phyloP scores from a whole-genome alignment of 2,113 vertebrate genomes.

The Carettochelys insculpta region DNA sequence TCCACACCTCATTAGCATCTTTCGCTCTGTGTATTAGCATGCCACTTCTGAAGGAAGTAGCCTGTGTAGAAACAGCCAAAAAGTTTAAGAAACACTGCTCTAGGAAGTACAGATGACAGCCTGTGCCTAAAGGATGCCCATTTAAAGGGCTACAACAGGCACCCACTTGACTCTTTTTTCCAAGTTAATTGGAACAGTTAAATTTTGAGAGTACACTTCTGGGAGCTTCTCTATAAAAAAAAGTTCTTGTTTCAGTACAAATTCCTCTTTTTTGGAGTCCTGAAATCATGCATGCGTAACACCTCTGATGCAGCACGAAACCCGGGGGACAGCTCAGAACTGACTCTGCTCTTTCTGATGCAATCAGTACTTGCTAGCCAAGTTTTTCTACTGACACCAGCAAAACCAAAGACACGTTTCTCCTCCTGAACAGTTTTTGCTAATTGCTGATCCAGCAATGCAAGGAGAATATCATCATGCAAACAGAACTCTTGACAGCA shows the following conservation, averaged over 20 bases:
- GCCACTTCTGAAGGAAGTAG: too few species aligned
- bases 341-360: neutral
- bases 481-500: neutral
- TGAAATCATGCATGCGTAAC: neutral
- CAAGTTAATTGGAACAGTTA: neutral
- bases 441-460: neutral
- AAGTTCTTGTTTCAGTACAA: neutral
- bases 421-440: neutral
- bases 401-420: neutral
- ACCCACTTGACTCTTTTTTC: neutral
- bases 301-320: neutral
- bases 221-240: neutral
- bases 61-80: too few species aligned
- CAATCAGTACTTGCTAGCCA: neutral
- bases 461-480: neutral
- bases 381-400: neutral
- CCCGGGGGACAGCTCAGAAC: neutral
- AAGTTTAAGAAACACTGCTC: too few species aligned
- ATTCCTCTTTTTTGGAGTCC: neutral
- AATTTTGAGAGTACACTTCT: neutral
- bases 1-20: too few species aligned
- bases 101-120: too few species aligned
- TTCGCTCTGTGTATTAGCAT: too few species aligned
- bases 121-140: neutral
- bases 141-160: neutral